A percentile compares a stretch with the other conserved stretches of the same genome.
Conservation (phyloP, 2,113 vertebrate genomes). For the Hemiprocne comata region DNA sequence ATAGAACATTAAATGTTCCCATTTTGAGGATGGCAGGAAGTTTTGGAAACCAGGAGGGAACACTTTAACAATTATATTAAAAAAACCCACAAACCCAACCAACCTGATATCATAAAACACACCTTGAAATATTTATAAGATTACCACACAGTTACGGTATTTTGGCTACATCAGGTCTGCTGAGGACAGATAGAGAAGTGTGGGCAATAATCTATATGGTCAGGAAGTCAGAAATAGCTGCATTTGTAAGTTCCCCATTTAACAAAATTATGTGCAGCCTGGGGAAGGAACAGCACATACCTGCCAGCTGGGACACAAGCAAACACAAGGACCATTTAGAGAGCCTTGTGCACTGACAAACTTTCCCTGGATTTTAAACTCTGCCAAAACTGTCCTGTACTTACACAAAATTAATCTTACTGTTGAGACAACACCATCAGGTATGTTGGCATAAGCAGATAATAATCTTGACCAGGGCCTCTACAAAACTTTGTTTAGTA, state of each 20-base stretch:
- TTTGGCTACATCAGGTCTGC: not conserved
- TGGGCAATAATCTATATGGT: not conserved
- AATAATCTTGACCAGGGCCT: not conserved
- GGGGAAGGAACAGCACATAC: not conserved
- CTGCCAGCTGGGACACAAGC: not conserved
- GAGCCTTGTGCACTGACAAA: not conserved
- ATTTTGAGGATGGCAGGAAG: not conserved
- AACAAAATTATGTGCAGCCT: not conserved
- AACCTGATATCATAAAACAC: not conserved
- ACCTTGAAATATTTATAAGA: not conserved
- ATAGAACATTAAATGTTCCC: not conserved
- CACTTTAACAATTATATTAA: not conserved
- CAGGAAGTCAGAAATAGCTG: not conserved
- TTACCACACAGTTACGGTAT: not conserved
- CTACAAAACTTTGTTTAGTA: not conserved
- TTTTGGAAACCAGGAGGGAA: not conserved
- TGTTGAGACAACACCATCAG: not conserved
- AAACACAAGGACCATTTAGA: not conserved
- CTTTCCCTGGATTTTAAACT: not conserved
- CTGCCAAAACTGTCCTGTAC: not conserved
- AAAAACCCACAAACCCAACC: not conserved
- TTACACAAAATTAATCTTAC: not conserved
- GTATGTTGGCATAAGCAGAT: not conserved
- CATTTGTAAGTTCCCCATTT: not conserved
- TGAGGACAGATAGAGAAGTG: not conserved